Evolutionary conservation across 2,888 invertebrate genomes (phyloP), one percentile per base, ranked within the genome.

Genomic region (Pterobdella sp.): DNA sequence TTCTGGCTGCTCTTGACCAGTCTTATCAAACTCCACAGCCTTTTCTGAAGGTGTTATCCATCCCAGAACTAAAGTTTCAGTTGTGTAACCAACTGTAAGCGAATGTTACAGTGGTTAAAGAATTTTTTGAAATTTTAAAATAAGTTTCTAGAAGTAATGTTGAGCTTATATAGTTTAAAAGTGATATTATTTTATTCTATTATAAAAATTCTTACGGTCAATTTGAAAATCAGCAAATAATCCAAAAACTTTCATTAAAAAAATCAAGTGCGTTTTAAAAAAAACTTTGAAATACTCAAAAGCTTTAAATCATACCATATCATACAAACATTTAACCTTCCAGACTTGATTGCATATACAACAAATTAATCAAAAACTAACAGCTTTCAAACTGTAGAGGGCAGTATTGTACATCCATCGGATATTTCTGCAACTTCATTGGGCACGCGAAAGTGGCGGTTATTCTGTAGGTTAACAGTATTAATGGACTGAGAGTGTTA

Each of bases 351-450:
- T 29, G 29, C 63, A 31, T n/a, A 7, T 7, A 31, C 63, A 63
- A 31, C 31, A 63, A 18, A 42, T 14, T 42, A 7, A 42, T 42
- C 42, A 42, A 56, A 56, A 22, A 77, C 75, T 37, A 56, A 75
- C 73, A 77, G 65, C 74, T 80, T 73, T 81, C 80, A 67, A 81
- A 77, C 26, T 72, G 67, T 68, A 76, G 35, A 0, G 80, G 79
- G 72, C 82, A 82, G 2, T 68, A 75, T 73, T 82, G 82, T 1
- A 78, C 77, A 74, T 82, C 82, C 56, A 82, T 73, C 0, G 82
- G 82, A 72, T 82, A 82, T 72, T 81, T 82, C 34, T 79, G 77
- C 32, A 82, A 76, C 35, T 80, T 76, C 82, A 82, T 82, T 32
- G 79, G 78, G 71, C 82, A 82, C 42, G 80, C 78, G 29, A 74